Base-by-base conservation (phyloP, 2,797 vertebrate genomes). In the Enteromius argenteus region DNA sequence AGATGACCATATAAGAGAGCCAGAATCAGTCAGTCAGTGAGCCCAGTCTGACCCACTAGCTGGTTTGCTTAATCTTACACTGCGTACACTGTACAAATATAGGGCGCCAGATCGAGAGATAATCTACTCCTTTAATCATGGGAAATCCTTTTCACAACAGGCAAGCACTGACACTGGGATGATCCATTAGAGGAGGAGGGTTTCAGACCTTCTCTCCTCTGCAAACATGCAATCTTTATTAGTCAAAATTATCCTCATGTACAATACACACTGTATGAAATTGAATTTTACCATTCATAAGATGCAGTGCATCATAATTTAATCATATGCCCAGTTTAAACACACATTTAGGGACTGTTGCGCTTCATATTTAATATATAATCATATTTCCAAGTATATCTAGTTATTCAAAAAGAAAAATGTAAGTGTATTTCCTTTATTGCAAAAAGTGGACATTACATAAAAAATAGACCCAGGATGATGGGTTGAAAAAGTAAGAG, bases 61-160 rank as follows among this genome's bases (percentile, higher is more conserved):
- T 80, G 77, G 49, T 76, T 68, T 72, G 23, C 66, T 77, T 83
- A 84, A 87, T 84, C 86, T 77, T 81, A 49, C 44, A 39, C 15
- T 42, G 6, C 2, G 21, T 64, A 51, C 46, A 53, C 30, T 58
- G 58, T 66, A 44, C 69, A 82, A 81, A 87, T 85, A 82, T 83
- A 85, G 83, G 86, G 49, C 86, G 39, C 58, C 74, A 79, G 80
- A 82, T 66, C 30, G 60, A 60, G 83, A 87, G 83, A 85, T 87
- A 85, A 87, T 87, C 86, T 79, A 77, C 71, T 74, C 56, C 58
- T 80, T 80, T 86, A 86, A 86, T 86, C 83, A 85, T 76, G 37
- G 46, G 60, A 75, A 87, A 87, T 87, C 83, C 83, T 74, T 77
- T 85, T 46, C 39, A 60, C 67, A 35, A 67, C 79, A 84, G 39